phyloP scores from a whole-genome alignment of 2,797 vertebrate species.

The Crocidura indochinensis region DNA sequence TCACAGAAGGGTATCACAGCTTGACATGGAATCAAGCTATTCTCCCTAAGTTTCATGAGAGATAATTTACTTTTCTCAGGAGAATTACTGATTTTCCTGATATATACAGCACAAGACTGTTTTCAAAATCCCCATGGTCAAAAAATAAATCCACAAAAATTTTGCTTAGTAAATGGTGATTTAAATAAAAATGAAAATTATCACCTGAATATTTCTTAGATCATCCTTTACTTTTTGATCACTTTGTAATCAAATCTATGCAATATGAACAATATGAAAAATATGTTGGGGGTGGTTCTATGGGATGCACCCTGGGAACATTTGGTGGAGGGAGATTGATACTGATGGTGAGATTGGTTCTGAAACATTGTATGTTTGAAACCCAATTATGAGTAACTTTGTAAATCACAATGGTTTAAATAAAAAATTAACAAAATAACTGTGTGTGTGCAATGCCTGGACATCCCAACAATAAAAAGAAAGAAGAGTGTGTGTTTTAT shows the following conservation, averaged over 20 bases:
- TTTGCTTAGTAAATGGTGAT: conserved; percentile 55
- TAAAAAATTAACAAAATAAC: too few relatives aligned
- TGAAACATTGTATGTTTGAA: too few relatives aligned
- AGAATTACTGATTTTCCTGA: background rate
- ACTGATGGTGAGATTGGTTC: too few relatives aligned
- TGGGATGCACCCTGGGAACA: too few relatives aligned
- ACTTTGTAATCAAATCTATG: conserved; percentile 19
- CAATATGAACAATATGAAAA: conserved; percentile 49
- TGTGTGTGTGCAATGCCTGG: too few relatives aligned
- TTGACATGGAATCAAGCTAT: conserved; percentile 1
- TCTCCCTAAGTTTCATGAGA: conserved; percentile 58
- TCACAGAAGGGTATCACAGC: background rate
- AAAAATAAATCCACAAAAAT: conserved; percentile 15
- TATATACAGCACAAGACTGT: conserved; percentile 35
- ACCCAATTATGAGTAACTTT: too few relatives aligned
- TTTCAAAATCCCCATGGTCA: conserved; percentile 61
- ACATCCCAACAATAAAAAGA: too few relatives aligned
- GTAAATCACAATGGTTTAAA: too few relatives aligned
- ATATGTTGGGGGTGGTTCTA: background rate
- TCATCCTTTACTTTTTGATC: conserved; percentile 25
- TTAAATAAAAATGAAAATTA: conserved; percentile 64
- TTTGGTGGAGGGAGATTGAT: too few relatives aligned
- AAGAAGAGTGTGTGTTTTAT: too few relatives aligned
- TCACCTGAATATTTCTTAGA: conserved; percentile 50
- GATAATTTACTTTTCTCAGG: conserved; percentile 18